phyloP scores from a whole-genome alignment of 2,888 invertebrate species.

The Apomyelois bistriatella region DNA sequence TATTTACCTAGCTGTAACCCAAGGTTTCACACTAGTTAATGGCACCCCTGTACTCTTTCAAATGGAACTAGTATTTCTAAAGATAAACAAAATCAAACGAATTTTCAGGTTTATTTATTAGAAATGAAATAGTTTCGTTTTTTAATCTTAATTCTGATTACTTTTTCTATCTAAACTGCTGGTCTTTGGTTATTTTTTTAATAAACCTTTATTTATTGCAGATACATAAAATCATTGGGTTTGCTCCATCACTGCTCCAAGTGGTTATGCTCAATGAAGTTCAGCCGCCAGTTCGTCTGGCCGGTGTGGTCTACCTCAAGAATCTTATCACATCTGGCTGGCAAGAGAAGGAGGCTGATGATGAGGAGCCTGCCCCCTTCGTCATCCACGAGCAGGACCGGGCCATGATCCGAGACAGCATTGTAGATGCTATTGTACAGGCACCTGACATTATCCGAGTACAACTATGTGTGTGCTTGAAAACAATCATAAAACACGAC shows the following conservation, averaged over 20 bases:
- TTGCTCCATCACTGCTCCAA: constrained; percentile 95
- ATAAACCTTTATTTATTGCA: constrained; percentile 31
- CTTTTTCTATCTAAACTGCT: no score
- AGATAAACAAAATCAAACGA: no score
- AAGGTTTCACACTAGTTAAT: no score
- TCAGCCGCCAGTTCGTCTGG: constrained; percentile 95
- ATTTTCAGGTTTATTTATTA: no score
- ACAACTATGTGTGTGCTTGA: constrained; percentile 95
- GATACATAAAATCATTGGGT: constrained; percentile 91
- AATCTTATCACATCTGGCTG: constrained; percentile 94
- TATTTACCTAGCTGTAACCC: no score
- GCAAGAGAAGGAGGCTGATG: constrained; percentile 89
- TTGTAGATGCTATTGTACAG: constrained; percentile 97
- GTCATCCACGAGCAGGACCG: constrained; percentile 98
- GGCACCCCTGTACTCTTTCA: no score
- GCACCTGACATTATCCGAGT: constrained; percentile 94
- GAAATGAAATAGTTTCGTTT: no score
- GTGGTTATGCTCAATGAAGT: constrained; percentile 95
- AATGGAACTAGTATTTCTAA: no score
- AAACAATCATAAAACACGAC: constrained; percentile 96
- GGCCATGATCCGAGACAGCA: constrained; percentile 92
- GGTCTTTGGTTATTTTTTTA: not conserved
- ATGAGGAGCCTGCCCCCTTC: constrained; percentile 87
- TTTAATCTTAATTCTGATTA: no score
- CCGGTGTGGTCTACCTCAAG: constrained; percentile 97